Evolutionary conservation across 2,113 vertebrate genomes (phyloP).

Genomic region (Paramisgurnus dabryanus): DNA sequence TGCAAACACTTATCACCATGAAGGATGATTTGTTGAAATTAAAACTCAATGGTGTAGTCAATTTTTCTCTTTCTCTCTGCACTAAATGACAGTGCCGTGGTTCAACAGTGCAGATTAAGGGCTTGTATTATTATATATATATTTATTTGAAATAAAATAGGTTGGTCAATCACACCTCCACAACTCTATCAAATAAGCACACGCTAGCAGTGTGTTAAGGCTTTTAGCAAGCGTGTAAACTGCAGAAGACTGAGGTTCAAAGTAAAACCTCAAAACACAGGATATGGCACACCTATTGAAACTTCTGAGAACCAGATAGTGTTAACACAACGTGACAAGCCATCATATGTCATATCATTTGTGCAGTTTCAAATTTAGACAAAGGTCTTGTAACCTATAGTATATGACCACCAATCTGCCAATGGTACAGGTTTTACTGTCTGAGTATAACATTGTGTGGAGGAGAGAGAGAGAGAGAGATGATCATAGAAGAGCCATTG

Average conservation of each 20-base stretch:
- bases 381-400: not conserved
- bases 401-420: too few species aligned
- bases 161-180: not conserved
- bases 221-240: not conserved
- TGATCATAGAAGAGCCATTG: not conserved
- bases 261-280: constrained; percentile 49
- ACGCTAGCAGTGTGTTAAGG: not conserved
- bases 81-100: too few species aligned
- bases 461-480: not conserved
- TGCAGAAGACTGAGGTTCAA: not conserved
- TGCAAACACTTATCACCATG: too few species aligned
- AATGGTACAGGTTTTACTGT: too few species aligned
- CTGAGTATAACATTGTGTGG: not conserved
- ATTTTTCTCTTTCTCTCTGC: too few species aligned
- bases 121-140: too few species aligned
- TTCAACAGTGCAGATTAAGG: too few species aligned
- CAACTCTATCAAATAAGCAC: not conserved
- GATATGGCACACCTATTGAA: constrained; percentile 42
- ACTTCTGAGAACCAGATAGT: constrained; percentile 44
- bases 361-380: not conserved
- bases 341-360: too few species aligned
- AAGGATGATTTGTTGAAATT: too few species aligned
- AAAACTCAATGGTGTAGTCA: too few species aligned
- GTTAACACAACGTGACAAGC: not conserved
- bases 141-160: too few species aligned